These are phyloP conservation scores for Melopsittacus undulatus DNA, from an alignment of 2,797 vertebrate genomes.

Conservation along the genomic window DNA sequence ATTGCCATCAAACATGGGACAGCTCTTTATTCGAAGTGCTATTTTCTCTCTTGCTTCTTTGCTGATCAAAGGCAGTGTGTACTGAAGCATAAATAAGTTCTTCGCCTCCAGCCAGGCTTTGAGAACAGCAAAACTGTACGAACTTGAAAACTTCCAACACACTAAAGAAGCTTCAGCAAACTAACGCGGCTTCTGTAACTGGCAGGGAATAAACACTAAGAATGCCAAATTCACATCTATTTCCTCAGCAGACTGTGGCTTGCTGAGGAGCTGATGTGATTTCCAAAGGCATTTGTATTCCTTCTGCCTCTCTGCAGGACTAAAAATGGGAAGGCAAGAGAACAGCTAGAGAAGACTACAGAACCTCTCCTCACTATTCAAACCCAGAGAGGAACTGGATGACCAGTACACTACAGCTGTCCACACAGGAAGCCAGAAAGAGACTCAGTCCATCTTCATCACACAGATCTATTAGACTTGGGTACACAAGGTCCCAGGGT, in stretches of 20 bases:
- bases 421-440: background rate
- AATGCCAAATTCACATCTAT: background rate
- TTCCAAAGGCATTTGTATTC: conserved; percentile 21
- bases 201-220: conserved; percentile 1
- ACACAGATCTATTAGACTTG: background rate
- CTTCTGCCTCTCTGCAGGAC: background rate
- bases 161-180: background rate
- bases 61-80: background rate
- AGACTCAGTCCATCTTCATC: background rate
- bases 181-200: background rate
- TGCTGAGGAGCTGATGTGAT: background rate
- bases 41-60: background rate
- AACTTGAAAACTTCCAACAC: background rate
- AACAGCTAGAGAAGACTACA: background rate
- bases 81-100: background rate
- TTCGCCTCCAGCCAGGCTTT: conserved; percentile 3
- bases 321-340: background rate
- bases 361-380: background rate
- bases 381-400: background rate
- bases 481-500: background rate
- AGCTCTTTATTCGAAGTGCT: conserved; percentile 3
- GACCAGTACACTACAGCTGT: background rate
- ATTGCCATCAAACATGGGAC: background rate
- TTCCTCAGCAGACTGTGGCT: background rate
- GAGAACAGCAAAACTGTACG: background rate